Evolutionary conservation across 2,888 invertebrate genomes (phyloP).

Genomic region (Geophilus truncorum): DNA sequence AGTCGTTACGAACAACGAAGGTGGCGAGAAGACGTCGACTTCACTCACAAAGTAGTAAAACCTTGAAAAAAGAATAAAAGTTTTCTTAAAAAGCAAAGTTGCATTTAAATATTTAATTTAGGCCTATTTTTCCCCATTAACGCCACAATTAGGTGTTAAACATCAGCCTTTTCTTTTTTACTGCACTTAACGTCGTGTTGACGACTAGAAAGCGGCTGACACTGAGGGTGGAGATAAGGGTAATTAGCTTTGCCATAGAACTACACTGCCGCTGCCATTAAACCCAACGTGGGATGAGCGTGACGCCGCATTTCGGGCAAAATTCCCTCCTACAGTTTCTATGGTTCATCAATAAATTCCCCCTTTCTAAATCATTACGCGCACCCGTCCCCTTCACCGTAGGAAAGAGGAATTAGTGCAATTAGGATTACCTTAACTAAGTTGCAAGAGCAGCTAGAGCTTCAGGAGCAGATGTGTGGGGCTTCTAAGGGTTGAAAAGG

Average conservation of each 20-base stretch:
- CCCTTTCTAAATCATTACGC: not conserved
- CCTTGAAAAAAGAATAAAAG: too few species aligned
- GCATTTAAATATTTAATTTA: not conserved
- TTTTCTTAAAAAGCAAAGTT: too few species aligned
- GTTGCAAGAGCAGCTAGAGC: conserved; percentile 3
- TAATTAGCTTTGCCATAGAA: not conserved
- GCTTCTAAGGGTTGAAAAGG: not conserved
- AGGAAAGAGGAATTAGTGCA: not conserved
- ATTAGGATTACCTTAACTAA: conserved; percentile 8
- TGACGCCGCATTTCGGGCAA: not conserved
- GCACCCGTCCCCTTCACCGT: not conserved
- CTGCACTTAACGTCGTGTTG: not conserved
- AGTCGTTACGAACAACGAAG: too few species aligned
- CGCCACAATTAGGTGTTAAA: not conserved
- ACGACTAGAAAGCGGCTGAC: not conserved
- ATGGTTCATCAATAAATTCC: not conserved
- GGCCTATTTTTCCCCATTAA: not conserved
- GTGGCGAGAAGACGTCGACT: too few species aligned
- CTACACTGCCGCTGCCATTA: not conserved
- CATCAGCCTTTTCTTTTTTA: not conserved
- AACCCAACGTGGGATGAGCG: not conserved
- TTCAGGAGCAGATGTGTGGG: too few species aligned
- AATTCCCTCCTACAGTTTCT: not conserved
- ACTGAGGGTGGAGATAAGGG: not conserved
- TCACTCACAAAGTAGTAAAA: too few species aligned